phyloP scores from a whole-genome alignment of 2,888 invertebrate genomes.

The Xestia xanthographa region DNA sequence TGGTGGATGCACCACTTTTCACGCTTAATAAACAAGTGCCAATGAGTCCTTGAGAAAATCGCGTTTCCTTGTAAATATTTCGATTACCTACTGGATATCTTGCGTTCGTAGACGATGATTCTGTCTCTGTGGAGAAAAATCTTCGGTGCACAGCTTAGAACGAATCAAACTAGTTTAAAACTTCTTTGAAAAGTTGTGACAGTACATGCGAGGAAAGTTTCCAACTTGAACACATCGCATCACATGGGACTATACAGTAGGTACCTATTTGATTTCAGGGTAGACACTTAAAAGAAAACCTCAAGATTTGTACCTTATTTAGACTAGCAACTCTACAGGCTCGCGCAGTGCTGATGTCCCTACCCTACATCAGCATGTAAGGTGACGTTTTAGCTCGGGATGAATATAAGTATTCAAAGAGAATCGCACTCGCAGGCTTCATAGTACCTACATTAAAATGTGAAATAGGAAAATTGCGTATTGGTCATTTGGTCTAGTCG shows the following conservation, averaged over 20 bases:
- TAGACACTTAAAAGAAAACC: neutral
- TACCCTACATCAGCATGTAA: slow-evolving; percentile 15
- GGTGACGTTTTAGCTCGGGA: slow-evolving; percentile 8
- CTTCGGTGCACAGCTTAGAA: neutral
- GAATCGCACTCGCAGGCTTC: slow-evolving; percentile 3
- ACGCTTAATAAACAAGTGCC: neutral
- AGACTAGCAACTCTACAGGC: neutral
- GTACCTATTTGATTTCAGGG: neutral
- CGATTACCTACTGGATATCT: neutral
- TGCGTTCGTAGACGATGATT: neutral
- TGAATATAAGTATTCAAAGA: slow-evolving; percentile 36
- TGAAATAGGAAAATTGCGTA: slow-evolving; percentile 39
- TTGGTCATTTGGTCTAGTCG: neutral
- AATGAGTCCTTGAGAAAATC: slow-evolving; percentile 17
- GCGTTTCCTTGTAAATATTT: neutral
- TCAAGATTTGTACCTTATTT: neutral
- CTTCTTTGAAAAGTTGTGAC: slow-evolving; percentile 3
- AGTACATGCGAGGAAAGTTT: neutral
- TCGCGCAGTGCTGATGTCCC: neutral
- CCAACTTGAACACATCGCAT: slow-evolving; percentile 9
- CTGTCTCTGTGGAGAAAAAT: neutral
- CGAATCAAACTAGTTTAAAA: slow-evolving; percentile 2
- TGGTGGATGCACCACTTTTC: neutral
- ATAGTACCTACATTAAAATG: slow-evolving; percentile 26
- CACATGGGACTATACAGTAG: neutral